Conservation (phyloP, 2,113 vertebrate species). For the Callopanchax toddi region DNA sequence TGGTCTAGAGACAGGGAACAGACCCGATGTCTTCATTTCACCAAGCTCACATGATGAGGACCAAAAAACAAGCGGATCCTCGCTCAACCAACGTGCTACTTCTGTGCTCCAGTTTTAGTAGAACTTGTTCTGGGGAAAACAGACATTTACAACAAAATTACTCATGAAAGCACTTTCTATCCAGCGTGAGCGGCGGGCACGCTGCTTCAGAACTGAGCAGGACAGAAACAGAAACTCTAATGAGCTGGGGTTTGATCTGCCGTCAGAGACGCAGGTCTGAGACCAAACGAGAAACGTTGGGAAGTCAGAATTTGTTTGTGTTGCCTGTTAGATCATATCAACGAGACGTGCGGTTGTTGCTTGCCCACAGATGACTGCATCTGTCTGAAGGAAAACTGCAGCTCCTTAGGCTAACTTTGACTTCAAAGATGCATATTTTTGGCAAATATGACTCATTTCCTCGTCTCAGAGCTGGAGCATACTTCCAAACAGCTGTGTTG, state of each 20-base stretch:
- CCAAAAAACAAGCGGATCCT: constrained; percentile 6
- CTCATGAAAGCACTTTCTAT: constrained; percentile 37
- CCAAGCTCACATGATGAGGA: background rate
- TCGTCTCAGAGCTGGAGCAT: constrained; percentile 12
- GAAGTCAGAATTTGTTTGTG: constrained; percentile 47
- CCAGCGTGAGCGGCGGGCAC: background rate
- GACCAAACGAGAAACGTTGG: constrained; percentile 41
- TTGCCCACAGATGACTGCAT: constrained; percentile 30
- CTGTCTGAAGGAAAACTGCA: constrained; percentile 24
- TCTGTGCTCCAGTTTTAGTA: constrained; percentile 21
- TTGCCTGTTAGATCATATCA: constrained; percentile 50
- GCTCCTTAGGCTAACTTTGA: constrained; percentile 33
- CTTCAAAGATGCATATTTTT: constrained; percentile 64
- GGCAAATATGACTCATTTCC: constrained; percentile 57
- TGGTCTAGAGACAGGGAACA: constrained; percentile 24
- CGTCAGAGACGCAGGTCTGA: constrained; percentile 33
- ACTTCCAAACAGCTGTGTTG: constrained; percentile 21
- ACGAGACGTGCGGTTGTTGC: constrained; percentile 19
- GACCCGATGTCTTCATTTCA: constrained; percentile 1
- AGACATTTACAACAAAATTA: constrained; percentile 24
- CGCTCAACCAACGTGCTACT: constrained; percentile 25
- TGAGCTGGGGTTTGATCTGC: constrained; percentile 53
- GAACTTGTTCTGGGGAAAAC: constrained; percentile 26
- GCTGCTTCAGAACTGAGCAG: constrained; percentile 19
- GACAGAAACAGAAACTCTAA: constrained; percentile 59